Percentiles rank a stretch among this genome's conserved stretches.
These are phyloP conservation scores for Garra rufa DNA, from an alignment of 2,113 vertebrate genomes.

Conservation along the genomic window DNA sequence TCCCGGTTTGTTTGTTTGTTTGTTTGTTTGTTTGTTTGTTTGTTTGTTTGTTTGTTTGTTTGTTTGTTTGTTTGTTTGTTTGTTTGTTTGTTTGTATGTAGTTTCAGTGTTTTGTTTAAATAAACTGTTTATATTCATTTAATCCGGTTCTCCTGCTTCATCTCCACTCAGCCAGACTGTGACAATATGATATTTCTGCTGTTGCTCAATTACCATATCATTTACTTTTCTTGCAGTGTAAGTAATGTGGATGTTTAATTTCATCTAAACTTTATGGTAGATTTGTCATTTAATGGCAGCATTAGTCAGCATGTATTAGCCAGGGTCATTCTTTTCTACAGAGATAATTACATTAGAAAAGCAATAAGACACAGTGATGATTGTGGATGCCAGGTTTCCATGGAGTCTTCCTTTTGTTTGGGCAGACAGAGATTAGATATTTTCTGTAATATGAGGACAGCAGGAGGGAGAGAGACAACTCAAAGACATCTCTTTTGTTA, in stretches of 20 bases:
- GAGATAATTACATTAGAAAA: slow-evolving; percentile 50
- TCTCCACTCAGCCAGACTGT: too few species aligned
- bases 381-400: slow-evolving; percentile 39
- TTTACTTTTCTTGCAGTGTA: background rate
- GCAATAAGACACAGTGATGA: slow-evolving; percentile 55
- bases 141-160: too few species aligned
- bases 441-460: background rate
- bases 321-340: slow-evolving; percentile 34
- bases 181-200: background rate
- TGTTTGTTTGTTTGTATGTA: too few species aligned
- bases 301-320: slow-evolving; percentile 54
- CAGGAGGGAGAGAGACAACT: background rate
- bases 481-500: background rate
- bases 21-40: too few species aligned
- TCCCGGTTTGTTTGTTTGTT: too few species aligned
- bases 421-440: slow-evolving; percentile 18
- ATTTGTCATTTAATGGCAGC: slow-evolving; percentile 57
- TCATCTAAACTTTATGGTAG: slow-evolving; percentile 38
- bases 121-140: too few species aligned
- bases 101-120: too few species aligned
- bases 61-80: too few species aligned
- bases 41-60: too few species aligned
- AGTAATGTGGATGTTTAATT: background rate
- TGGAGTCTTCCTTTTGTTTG: slow-evolving; percentile 46
- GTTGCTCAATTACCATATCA: background rate